Percentiles rank a stretch among this genome's conserved stretches.
Evolutionary conservation across 2,888 invertebrate species (phyloP).

Genomic region (Sialis fuliginosa): DNA sequence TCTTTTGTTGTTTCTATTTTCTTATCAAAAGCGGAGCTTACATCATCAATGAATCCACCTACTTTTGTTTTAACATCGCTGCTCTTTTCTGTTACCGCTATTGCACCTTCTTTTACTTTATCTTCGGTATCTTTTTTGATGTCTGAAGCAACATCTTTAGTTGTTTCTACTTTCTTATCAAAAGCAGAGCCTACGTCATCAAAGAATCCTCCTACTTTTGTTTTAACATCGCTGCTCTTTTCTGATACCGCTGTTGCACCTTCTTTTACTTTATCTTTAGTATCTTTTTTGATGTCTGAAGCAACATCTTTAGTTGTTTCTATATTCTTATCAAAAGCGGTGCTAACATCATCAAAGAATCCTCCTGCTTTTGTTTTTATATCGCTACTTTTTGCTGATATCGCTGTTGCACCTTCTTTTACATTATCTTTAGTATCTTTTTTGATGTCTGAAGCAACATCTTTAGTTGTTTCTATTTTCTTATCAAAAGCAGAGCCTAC

Average conservation of each 20-base stretch:
- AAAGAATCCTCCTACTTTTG: slow-evolving; percentile 3
- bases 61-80: background rate
- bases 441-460: too few species aligned
- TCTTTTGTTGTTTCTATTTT: background rate
- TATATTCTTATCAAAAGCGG: too few species aligned
- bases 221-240: background rate
- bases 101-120: background rate
- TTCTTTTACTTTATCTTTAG: background rate
- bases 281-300: too few species aligned
- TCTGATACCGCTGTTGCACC: background rate
- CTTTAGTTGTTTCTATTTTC: background rate
- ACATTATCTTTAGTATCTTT: background rate
- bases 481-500: slow-evolving; percentile 3
- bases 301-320: too few species aligned
- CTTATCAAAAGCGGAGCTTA: background rate
- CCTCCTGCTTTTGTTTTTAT: background rate
- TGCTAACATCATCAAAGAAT: too few species aligned
- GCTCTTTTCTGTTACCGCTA: background rate
- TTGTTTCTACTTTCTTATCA: background rate
- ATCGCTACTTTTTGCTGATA: background rate
- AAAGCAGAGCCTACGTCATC: slow-evolving; percentile 4
- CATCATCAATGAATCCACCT: background rate
- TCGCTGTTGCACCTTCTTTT: background rate
- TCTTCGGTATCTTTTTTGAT: background rate
- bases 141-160: background rate